Evolutionary conservation across 2,888 invertebrate species (phyloP), one percentile per base, ranked within the genome.

Genomic region (Lapara coniferarum): DNA sequence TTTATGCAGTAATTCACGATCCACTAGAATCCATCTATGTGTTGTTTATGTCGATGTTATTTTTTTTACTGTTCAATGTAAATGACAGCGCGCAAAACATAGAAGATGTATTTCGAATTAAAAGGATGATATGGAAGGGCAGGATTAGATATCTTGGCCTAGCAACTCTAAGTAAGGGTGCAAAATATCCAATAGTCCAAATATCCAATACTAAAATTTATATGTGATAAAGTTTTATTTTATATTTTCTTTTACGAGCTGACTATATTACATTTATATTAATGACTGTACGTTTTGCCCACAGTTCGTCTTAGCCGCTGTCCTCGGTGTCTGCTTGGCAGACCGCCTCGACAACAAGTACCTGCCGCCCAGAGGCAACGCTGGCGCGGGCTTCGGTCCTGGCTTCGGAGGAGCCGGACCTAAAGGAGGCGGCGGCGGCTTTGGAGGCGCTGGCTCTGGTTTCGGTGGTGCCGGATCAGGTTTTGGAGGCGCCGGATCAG

Each of bases 321-420:
- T 93, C 70, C 84, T 93, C 71, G 91, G 92, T 75, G 89, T 86
- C 72, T 92, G 92, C 84, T 82, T 92, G 74, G 92, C 92, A 75
- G 93, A 89, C 81, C 92, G 93, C 68, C 86, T 93, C 63, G 93
- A 93, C 78, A 93, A 93, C 85, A 89, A 91, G 78, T 93, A 93
- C 88, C 89, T 93, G 74, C 93, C 93, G 25, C 93, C 93, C 72
- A 89, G 93, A 82, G 91, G 91, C 67, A 90, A 90, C 69, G 79
- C 88, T 66, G 90, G 92, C 1, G 89, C 92, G 72, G 91, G 92
- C 2, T 89, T 88, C 75, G 89, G 89, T 10, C 86, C 85, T 2
- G 87, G 86, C 2, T 82, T 86, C 53, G 82, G 84, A 3, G 82
- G 84, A 3, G 72, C 77, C 14, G 80, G 75, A 0, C 77, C 75